phyloP scores from a whole-genome alignment of 2,113 vertebrate genomes.

The Meles meles region DNA sequence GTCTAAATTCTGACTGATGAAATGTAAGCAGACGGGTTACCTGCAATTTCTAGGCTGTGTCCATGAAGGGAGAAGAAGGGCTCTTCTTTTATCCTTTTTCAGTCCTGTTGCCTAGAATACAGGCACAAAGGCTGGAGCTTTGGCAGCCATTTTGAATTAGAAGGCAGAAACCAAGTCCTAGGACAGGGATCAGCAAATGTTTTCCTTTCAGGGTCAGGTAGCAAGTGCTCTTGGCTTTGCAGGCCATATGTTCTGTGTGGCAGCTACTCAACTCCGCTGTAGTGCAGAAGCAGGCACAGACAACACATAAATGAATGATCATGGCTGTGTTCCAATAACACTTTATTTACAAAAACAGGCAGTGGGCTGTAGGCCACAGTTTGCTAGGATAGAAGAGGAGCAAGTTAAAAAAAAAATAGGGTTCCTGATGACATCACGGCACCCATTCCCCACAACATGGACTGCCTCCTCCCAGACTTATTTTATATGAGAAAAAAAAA shows the following conservation, averaged over 20 bases:
- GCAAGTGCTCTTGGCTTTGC: background rate
- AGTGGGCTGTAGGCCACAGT: background rate
- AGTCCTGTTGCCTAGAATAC: background rate
- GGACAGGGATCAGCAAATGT: background rate
- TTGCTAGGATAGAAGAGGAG: background rate
- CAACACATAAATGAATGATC: background rate
- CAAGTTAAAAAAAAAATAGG: background rate
- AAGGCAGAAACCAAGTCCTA: background rate
- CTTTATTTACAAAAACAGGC: constrained; percentile 9
- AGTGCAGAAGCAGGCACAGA: background rate
- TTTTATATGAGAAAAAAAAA: background rate
- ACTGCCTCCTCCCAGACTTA: background rate
- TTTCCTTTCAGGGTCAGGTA: background rate
- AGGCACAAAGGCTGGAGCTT: background rate
- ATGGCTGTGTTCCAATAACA: background rate
- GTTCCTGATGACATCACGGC: background rate
- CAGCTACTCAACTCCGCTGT: background rate
- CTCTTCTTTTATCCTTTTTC: background rate
- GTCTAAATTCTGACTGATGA: background rate
- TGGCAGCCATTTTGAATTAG: background rate
- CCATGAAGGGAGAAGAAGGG: background rate
- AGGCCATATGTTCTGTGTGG: background rate
- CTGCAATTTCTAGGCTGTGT: background rate
- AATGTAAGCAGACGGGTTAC: background rate
- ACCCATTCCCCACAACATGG: background rate